Evolutionary conservation across 2,113 vertebrate species (phyloP).

Genomic region (Empidonax alnorum): DNA sequence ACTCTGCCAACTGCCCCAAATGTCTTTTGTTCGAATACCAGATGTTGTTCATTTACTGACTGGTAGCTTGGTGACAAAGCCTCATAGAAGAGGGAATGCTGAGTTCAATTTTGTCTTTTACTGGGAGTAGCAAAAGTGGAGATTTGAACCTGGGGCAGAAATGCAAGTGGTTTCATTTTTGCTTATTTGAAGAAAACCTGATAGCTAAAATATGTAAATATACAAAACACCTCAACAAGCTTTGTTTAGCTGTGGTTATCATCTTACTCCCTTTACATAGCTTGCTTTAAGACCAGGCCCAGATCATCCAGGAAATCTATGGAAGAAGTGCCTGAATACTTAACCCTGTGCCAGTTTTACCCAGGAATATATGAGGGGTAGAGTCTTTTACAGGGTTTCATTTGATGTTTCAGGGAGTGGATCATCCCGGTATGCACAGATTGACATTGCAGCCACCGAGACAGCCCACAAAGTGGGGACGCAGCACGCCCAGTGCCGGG

Average conservation of each 20-base stretch:
- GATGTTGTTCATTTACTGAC: neutral
- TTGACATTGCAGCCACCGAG: conserved; percentile 83
- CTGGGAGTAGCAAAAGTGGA: neutral
- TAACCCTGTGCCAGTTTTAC: neutral
- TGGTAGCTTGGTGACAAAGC: neutral
- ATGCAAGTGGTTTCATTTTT: neutral
- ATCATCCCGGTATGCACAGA: conserved; percentile 82
- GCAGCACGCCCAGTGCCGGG: conserved; percentile 79
- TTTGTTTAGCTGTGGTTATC: neutral
- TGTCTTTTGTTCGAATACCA: neutral
- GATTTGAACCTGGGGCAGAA: neutral
- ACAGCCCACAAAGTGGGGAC: conserved; percentile 83
- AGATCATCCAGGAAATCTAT: neutral
- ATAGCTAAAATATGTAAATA: neutral
- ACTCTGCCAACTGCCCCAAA: neutral
- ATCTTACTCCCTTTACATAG: neutral
- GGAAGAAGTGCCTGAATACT: neutral
- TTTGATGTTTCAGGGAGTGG: conserved; percentile 71
- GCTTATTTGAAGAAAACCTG: neutral
- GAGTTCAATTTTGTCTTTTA: neutral
- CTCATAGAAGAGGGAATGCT: neutral
- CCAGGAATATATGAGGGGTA: fast-evolving
- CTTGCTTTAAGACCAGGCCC: neutral
- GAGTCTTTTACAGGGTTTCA: neutral
- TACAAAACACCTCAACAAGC: too few species aligned